Evolutionary conservation across 2,113 vertebrate genomes (phyloP).

Genomic region (Notiomystis cincta): DNA sequence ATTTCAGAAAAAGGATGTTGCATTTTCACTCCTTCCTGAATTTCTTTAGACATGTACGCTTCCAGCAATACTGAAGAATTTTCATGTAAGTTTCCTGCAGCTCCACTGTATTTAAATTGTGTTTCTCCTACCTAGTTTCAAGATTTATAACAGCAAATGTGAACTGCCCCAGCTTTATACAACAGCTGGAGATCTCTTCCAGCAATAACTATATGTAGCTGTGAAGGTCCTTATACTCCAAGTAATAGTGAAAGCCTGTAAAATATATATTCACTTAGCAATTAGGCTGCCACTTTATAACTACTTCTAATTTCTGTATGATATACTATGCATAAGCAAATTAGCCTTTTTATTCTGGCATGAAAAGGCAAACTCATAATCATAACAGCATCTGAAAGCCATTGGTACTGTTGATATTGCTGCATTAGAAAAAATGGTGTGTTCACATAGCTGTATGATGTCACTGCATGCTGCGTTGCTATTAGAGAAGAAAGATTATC

Average conservation of each 20-base stretch:
- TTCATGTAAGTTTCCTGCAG: neutral
- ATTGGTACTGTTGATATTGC: conserved; percentile 57
- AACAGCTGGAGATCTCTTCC: neutral
- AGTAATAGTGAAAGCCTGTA: conserved; percentile 15
- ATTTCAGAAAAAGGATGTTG: neutral
- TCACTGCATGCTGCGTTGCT: conserved; percentile 64
- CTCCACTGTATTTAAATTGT: neutral
- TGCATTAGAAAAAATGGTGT: conserved; percentile 65
- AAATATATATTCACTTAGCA: conserved; percentile 19
- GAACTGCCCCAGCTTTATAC: neutral
- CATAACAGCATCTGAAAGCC: conserved; percentile 63
- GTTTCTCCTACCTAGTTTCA: conserved; percentile 15
- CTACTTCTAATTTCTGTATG: conserved; percentile 50
- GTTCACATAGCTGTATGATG: conserved; percentile 57
- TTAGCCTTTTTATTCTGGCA: conserved; percentile 36
- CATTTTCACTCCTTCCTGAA: neutral
- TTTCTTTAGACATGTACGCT: neutral
- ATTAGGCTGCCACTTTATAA: conserved; percentile 28
- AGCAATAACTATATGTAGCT: conserved; percentile 24
- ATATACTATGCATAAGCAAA: conserved; percentile 47
- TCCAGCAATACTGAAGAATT: neutral
- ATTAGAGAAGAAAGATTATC: conserved; percentile 44
- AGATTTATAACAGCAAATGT: neutral
- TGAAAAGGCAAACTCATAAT: conserved; percentile 56
- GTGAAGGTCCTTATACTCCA: conserved; percentile 46